Base-by-base conservation (phyloP, 2,888 invertebrate species). In the Teinopalpus imperialis region DNA sequence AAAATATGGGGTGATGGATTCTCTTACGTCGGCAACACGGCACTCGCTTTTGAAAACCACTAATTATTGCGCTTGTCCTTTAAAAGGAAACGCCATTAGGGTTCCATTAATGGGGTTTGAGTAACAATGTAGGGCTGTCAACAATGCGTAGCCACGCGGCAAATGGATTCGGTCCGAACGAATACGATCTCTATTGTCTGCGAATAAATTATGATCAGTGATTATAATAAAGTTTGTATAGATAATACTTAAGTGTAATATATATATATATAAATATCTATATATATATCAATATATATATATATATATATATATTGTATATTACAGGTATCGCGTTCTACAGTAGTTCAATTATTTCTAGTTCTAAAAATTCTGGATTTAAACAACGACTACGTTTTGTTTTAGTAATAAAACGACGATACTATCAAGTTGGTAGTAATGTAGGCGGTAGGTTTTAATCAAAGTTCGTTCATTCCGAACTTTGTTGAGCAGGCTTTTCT, bases 391-490 rank as follows among this genome's bases (percentile, higher is more conserved):
- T 9, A 31, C 5, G 31, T 12, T 24, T 21, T 35, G 29, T 26
- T 18, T 21, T 9, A 23, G 27, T 36, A 43, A 43, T 29, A 21
- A 40, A 40, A 21, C 21, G 21, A 29, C 12, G 27, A 29, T 36
- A 35, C 14, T 27, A 29, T 53, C 50, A 51, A 53, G 49, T 34
- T 51, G 50, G 53, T 55, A 57, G 56, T 55, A 59, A 54, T 61
- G 72, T 66, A 67, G 69, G 69, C 73, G 74, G 73, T 73, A 71
- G 78, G 76, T 78, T 79, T 81, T 80, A 82, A 81, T 80, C 77
- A 79, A 81, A 81, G 78, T 81, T 82, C 70, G 73, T 81, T 81
- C 75, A 77, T 78, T 80, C 73, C 69, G 65, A 80, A 81, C 74
- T 80, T 78, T 70, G 71, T 61, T 66, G 53, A 63, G 62, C 68